Evolutionary conservation across 2,888 invertebrate species (phyloP).

Genomic region (Chironomus riparius): DNA sequence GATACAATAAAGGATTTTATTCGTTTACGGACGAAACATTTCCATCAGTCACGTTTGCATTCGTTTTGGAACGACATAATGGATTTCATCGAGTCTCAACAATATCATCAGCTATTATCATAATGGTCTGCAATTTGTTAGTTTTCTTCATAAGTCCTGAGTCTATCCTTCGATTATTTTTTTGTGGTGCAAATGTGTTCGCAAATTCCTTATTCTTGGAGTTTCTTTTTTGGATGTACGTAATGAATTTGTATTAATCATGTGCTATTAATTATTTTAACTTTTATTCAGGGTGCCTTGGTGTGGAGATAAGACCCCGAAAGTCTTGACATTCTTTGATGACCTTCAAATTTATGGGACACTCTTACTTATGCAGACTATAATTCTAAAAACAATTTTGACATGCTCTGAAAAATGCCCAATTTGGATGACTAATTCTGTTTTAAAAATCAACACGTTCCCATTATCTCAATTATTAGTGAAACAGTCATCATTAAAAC

Average conservation of each 20-base stretch:
- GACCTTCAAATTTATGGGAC: background rate
- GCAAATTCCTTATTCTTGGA: constrained; percentile 52
- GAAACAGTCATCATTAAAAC: background rate
- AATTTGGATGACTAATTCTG: background rate
- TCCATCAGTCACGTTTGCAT: constrained; percentile 50
- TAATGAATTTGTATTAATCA: constrained; percentile 21
- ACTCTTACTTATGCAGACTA: background rate
- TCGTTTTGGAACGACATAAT: constrained; percentile 50
- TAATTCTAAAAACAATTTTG: background rate
- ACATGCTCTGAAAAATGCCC: background rate
- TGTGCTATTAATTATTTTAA: background rate
- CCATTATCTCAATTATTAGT: background rate
- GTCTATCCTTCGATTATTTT: constrained; percentile 47
- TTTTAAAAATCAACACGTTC: background rate
- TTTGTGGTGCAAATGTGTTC: constrained; percentile 52
- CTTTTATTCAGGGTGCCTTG: background rate
- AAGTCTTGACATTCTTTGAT: background rate
- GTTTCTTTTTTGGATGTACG: constrained; percentile 51
- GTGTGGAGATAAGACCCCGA: background rate
- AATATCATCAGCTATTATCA: constrained; percentile 48
- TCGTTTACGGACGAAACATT: constrained; percentile 52
- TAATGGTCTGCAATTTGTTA: constrained; percentile 49
- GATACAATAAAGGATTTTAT: constrained; percentile 46
- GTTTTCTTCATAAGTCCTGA: constrained; percentile 50
- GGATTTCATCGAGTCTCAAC: constrained; percentile 49